Evolutionary conservation across 2,797 vertebrate species (phyloP).

Genomic region (Ammospiza maritima): DNA sequence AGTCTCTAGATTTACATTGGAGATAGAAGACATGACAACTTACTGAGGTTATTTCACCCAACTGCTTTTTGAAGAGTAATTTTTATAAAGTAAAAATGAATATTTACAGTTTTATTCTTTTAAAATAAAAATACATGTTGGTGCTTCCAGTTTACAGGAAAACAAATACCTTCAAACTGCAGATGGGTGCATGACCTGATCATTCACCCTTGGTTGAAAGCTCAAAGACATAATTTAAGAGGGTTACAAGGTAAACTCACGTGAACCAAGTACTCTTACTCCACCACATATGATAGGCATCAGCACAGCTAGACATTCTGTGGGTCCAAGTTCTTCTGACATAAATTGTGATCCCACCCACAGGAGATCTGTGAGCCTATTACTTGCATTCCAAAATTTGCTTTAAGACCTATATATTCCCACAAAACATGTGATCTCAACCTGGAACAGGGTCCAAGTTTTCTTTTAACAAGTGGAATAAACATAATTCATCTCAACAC

Average conservation of each 20-base stretch:
- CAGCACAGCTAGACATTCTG: not conserved
- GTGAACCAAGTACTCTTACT: not conserved
- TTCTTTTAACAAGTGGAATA: constrained; percentile 68
- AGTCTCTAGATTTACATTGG: not conserved
- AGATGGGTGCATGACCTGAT: not conserved
- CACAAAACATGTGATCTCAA: constrained; percentile 56
- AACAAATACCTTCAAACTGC: not conserved
- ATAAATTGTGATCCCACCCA: constrained; percentile 3
- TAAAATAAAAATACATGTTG: not conserved
- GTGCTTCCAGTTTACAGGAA: not conserved
- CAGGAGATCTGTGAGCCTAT: not conserved
- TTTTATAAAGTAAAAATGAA: not conserved
- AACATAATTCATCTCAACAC: constrained; percentile 66
- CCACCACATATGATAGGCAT: not conserved
- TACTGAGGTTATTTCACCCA: not conserved
- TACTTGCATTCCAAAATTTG: constrained; percentile 58
- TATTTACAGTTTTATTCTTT: not conserved
- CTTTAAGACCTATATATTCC: constrained; percentile 47
- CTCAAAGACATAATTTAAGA: not conserved
- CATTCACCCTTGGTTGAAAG: not conserved
- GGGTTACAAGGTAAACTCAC: not conserved
- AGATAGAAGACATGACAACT: not conserved
- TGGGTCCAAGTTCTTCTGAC: constrained; percentile 13
- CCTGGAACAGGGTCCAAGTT: constrained; percentile 38
- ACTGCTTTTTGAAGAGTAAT: not conserved